Conservation (phyloP, 2,888 invertebrate species). For the Heliconius ismenius region DNA sequence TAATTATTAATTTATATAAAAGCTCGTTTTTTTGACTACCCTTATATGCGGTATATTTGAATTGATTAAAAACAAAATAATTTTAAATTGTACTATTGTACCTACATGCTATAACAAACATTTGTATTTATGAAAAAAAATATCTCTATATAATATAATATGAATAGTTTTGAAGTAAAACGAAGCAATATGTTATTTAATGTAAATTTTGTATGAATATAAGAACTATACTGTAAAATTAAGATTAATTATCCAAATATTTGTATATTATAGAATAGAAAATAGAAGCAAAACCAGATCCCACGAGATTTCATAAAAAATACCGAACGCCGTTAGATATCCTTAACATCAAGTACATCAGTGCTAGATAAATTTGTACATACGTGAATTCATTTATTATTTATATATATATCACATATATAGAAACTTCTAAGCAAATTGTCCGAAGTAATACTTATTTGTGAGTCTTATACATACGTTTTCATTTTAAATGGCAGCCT, state of each 20-base stretch:
- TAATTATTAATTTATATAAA: conserved; percentile 3
- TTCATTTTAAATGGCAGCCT: conserved; percentile 44
- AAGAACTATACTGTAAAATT: not conserved
- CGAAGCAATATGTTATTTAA: too few species aligned
- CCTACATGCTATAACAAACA: not conserved
- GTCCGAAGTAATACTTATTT: conserved; percentile 44
- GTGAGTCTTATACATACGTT: conserved; percentile 33
- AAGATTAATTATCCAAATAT: not conserved
- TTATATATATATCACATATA: conserved; percentile 55
- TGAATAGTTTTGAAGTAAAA: not conserved
- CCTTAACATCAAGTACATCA: conserved; percentile 49
- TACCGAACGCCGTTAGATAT: conserved; percentile 34
- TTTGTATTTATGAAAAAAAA: not conserved
- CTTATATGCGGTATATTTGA: not conserved
- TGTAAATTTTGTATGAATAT: too few species aligned
- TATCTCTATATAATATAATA: not conserved
- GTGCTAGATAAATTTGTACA: conserved; percentile 60
- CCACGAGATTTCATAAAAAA: conserved; percentile 41
- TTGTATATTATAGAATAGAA: not conserved
- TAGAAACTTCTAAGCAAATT: conserved; percentile 52
- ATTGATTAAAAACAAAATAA: not conserved
- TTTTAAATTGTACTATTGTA: not conserved
- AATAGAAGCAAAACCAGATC: conserved; percentile 35
- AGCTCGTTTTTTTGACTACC: conserved; percentile 6
- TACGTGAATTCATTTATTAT: conserved; percentile 54